Conservation (phyloP, 2,113 vertebrate species). For the Cryptomyrus ogoouensis region DNA sequence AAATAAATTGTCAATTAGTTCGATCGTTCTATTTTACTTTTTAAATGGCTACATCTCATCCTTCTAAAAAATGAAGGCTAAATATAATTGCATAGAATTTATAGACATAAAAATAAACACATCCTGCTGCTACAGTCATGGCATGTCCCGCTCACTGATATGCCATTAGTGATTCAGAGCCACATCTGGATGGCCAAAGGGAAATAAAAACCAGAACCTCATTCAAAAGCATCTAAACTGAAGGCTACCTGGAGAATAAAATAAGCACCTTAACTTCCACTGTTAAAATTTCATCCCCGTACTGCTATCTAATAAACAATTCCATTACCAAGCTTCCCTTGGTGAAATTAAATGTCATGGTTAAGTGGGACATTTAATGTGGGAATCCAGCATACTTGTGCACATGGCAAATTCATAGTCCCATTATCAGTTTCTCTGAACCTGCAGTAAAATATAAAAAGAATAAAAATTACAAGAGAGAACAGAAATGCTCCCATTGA, state of each 20-base stretch:
- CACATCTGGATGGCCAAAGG: constrained; percentile 42
- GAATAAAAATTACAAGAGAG: constrained; percentile 11
- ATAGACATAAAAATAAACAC: constrained; percentile 12
- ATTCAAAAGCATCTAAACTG: constrained; percentile 49
- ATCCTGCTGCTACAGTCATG: constrained; percentile 33
- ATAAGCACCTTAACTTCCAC: constrained; percentile 32
- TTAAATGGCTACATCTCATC: neutral
- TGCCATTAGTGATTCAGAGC: constrained; percentile 42
- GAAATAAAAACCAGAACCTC: constrained; percentile 38
- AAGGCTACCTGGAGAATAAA: constrained; percentile 41
- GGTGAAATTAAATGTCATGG: constrained; percentile 48
- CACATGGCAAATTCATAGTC: constrained; percentile 18
- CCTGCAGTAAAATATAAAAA: constrained; percentile 2
- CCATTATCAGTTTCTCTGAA: constrained; percentile 8
- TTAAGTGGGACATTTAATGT: constrained; percentile 45
- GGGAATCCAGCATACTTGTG: constrained; percentile 30
- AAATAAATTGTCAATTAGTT: neutral
- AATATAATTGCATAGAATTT: neutral
- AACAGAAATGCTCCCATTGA: constrained; percentile 13
- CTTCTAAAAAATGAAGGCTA: neutral
- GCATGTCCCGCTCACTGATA: constrained; percentile 31
- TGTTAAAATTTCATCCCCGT: constrained; percentile 43
- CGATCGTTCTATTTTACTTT: neutral
- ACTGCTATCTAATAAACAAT: constrained; percentile 42
- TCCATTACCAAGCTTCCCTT: constrained; percentile 41